Base-by-base conservation (phyloP, 1,140 invertebrate genomes). In the Caenorhabditis remanei region DNA sequence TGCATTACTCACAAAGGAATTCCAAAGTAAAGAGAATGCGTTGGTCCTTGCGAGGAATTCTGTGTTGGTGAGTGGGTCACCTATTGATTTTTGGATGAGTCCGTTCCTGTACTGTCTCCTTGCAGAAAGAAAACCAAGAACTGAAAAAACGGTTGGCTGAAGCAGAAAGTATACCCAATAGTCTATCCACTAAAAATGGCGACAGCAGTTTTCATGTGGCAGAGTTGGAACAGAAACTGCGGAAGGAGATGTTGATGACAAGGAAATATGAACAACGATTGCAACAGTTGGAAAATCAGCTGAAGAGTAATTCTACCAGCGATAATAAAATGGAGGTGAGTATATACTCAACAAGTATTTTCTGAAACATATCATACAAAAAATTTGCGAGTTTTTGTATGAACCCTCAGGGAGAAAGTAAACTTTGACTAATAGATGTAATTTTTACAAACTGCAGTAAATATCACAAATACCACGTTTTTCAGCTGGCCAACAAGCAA, bases 121-220 rank as follows among this genome's bases (percentile, higher is more conserved):
- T 79, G 46, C 46, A 79, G 71, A 79, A 79, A 24, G 71, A 79
- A 21, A 79, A 79, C 21, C 71, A 79, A 79, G 71, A 79, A 14
- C 71, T 79, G n/a, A 79, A 79, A 16, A 79, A 79, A 32, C 19
- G 71, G n/a, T 13, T 79, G 21, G 71, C 71, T 0, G 71, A 79
- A 21, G 43, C 71, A 9, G 71, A 79, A 16, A 79, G 71, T 43
- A 53, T 79, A 7, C 71, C 71, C 1, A 79, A 79, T n/a, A 79
- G 71, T 79, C 13, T 79, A 21, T 21, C 43, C 21, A 53, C 71
- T 24, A 79, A 53, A 50, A 79, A 50, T 24, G 46, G 19, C 4
- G 71, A 79, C 14, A 50, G 71, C 24, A 79, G 71, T 79, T 79
- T 79, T 24, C 71, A 79, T 79, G 46, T 79, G 46, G 71, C 71